These are phyloP conservation scores for Amblyjoppa fuscipennis DNA, from an alignment of 2,888 invertebrate genomes.

Conservation along the genomic window DNA sequence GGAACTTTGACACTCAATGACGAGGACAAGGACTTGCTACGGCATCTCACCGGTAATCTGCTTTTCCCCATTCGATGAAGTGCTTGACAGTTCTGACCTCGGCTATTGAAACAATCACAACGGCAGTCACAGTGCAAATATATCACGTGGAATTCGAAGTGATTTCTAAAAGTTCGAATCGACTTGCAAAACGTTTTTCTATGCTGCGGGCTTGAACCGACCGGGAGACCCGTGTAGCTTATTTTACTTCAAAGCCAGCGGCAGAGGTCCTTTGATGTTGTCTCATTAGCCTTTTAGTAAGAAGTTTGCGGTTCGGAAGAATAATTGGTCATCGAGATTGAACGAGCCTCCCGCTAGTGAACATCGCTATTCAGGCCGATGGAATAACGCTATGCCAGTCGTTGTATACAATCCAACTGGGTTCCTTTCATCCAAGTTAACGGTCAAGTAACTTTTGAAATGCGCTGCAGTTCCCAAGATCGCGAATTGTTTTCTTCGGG, in stretches of 20 bases:
- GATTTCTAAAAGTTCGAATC: constrained; percentile 55
- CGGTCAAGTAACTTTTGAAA: constrained; percentile 62
- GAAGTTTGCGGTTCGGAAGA: constrained; percentile 58
- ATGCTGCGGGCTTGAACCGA: background rate
- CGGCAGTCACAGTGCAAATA: background rate
- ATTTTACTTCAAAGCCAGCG: constrained; percentile 38
- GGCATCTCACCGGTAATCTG: no score
- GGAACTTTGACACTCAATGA: no score
- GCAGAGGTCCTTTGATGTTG: constrained; percentile 35
- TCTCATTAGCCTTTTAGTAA: constrained; percentile 54
- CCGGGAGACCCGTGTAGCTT: constrained; percentile 3
- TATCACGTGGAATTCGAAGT: constrained; percentile 46
- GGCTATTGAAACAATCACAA: no score
- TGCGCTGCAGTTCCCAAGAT: constrained; percentile 22
- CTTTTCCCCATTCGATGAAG: no score
- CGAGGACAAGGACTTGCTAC: no score
- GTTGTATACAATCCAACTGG: constrained; percentile 31
- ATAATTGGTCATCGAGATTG: constrained; percentile 57
- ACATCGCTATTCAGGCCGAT: constrained; percentile 10
- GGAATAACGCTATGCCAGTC: background rate
- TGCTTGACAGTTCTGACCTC: no score
- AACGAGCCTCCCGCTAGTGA: constrained; percentile 44
- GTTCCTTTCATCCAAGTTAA: constrained; percentile 18
- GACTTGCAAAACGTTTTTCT: constrained; percentile 30
- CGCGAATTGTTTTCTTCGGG: constrained; percentile 55